These are phyloP conservation scores for Argyresthia goedartella DNA, from an alignment of 2,888 invertebrate species.

Conservation along the genomic window DNA sequence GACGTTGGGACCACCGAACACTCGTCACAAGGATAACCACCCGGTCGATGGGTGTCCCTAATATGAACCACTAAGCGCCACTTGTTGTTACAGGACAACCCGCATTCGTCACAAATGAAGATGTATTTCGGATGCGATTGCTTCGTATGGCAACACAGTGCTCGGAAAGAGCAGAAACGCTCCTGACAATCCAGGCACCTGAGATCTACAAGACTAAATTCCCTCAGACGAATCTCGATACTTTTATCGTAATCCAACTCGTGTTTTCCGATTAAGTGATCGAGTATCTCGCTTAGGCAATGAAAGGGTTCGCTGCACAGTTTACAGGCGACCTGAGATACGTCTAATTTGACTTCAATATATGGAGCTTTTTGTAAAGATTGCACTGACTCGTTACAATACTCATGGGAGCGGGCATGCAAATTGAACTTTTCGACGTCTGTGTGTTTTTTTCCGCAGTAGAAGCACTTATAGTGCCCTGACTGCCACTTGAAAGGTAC, in stretches of 20 bases:
- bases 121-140: conserved; percentile 3
- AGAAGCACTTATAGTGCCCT: conserved; percentile 5
- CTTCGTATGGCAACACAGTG: conserved; percentile 5
- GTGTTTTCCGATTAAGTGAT: conserved; percentile 3
- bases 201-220: conserved; percentile 2
- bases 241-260: conserved; percentile 5
- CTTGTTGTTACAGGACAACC: conserved; percentile 25
- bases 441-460: conserved; percentile 6
- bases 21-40: conserved; percentile 40
- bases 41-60: conserved; percentile 31
- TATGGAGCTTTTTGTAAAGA: conserved; percentile 5
- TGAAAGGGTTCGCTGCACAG: conserved; percentile 1
- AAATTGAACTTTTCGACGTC: conserved; percentile 3
- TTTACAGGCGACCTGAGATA: conserved; percentile 4
- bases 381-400: conserved; percentile 1
- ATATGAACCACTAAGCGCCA: conserved; percentile 38
- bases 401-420: conserved; percentile 4
- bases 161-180: conserved; percentile 5
- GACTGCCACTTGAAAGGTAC: conserved; percentile 15
- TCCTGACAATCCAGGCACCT: conserved; percentile 5
- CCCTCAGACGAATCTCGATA: conserved; percentile 1
- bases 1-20: conserved; percentile 34
- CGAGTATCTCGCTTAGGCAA: not conserved
- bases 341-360: conserved; percentile 6
- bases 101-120: conserved; percentile 7